Conservation (phyloP, 2,888 invertebrate species). For the Drosophila mulleri region DNA sequence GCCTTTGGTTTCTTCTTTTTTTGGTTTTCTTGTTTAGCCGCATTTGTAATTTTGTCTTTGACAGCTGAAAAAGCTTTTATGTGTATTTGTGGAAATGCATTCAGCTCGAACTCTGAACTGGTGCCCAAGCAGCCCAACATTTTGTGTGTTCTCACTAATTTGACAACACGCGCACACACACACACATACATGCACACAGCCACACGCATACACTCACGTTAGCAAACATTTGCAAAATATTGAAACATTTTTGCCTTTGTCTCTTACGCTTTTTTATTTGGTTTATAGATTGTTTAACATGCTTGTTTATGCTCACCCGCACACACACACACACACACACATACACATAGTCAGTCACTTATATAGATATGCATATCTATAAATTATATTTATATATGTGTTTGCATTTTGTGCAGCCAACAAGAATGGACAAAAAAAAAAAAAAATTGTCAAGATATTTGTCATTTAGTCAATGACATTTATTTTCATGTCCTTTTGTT, state of each 20-base stretch:
- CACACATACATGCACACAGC: conserved; percentile 10
- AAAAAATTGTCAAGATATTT: conserved; percentile 74
- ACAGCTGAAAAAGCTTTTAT: conserved; percentile 61
- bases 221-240: conserved; percentile 58
- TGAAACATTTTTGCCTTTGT: conserved; percentile 55
- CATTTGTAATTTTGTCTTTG: conserved; percentile 68
- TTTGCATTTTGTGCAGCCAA: conserved; percentile 55
- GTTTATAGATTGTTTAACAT: conserved; percentile 68
- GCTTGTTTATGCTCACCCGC: conserved; percentile 53
- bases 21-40: conserved; percentile 21
- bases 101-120: conserved; percentile 20
- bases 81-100: conserved; percentile 62
- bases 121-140: conserved; percentile 20
- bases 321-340: conserved; percentile 20
- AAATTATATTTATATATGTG: conserved; percentile 43
- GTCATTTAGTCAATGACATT: conserved; percentile 82
- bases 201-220: conserved; percentile 16
- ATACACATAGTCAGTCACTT: conserved; percentile 15
- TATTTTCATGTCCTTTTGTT: conserved; percentile 70
- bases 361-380: conserved; percentile 53
- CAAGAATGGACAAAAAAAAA: conserved; percentile 18
- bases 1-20: conserved; percentile 20
- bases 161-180: conserved; percentile 30
- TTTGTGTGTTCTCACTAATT: conserved; percentile 56
- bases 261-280: conserved; percentile 44